phyloP scores from a whole-genome alignment of 1,140 invertebrate species.

The Cydia fagiglandana region DNA sequence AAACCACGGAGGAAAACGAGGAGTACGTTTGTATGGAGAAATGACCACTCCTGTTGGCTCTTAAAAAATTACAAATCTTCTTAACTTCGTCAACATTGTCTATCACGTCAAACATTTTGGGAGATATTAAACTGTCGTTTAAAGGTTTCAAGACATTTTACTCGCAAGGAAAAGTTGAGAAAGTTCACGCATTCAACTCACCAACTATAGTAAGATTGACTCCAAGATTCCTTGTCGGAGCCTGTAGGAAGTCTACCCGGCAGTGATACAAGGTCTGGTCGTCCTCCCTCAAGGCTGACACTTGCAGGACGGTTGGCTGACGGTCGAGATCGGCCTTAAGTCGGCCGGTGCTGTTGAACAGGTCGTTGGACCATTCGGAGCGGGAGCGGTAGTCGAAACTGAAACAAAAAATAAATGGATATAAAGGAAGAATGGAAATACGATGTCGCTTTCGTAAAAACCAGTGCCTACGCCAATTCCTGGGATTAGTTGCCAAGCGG shows the following conservation, averaged over 20 bases:
- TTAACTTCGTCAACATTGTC: too few relatives aligned
- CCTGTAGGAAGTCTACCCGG: slow-evolving; percentile 86
- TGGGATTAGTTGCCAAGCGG: too few relatives aligned
- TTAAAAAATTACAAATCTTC: too few relatives aligned
- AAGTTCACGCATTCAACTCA: slow-evolving; percentile 71
- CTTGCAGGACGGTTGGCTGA: slow-evolving; percentile 79
- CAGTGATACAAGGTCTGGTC: slow-evolving; percentile 87
- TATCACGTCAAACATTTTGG: too few relatives aligned
- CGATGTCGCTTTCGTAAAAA: too few relatives aligned
- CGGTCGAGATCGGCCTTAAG: slow-evolving; percentile 78
- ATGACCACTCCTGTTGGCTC: too few relatives aligned
- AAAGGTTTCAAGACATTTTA: too few relatives aligned
- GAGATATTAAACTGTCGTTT: too few relatives aligned
- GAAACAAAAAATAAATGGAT: slow-evolving; percentile 36
- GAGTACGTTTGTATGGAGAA: too few relatives aligned
- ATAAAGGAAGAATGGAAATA: too few relatives aligned
- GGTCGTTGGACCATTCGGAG: slow-evolving; percentile 73
- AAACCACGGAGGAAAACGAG: too few relatives aligned
- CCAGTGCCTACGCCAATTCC: too few relatives aligned
- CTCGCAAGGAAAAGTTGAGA: background rate
- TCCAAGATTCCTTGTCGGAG: slow-evolving; percentile 85
- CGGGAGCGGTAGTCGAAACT: slow-evolving; percentile 76
- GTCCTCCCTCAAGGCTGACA: slow-evolving; percentile 79
- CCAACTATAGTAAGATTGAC: slow-evolving; percentile 88
- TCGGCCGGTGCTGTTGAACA: slow-evolving; percentile 77